phyloP scores from a whole-genome alignment of 1,140 invertebrate genomes.

The Mercenaria mercenaria region DNA sequence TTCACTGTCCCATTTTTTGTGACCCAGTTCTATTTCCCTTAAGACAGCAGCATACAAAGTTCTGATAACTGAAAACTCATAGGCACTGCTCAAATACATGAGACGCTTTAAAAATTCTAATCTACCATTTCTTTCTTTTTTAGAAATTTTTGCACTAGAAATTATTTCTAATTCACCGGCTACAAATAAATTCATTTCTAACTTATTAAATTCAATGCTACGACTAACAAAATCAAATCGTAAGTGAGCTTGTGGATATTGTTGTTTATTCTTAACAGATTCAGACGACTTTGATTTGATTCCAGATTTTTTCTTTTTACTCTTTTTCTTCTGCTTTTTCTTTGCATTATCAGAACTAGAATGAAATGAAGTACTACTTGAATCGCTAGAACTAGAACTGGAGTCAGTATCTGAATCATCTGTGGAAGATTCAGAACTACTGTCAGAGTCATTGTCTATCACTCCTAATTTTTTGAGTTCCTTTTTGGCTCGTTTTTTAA shows the following conservation, averaged over 20 bases:
- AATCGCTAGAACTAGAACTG: not conserved
- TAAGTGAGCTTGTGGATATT: not conserved
- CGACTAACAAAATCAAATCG: constrained; percentile 22
- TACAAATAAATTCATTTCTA: constrained; percentile 10
- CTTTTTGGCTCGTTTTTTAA: too few species aligned
- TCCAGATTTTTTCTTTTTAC: not conserved
- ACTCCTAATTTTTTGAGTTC: too few species aligned
- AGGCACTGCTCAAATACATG: not conserved
- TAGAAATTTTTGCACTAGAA: not conserved
- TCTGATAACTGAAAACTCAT: not conserved
- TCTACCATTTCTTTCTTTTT: not conserved
- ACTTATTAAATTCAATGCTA: constrained; percentile 3
- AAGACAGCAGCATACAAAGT: constrained; percentile 1
- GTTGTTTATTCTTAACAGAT: not conserved
- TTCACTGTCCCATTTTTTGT: not conserved
- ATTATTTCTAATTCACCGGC: constrained; percentile 1
- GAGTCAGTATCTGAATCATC: not conserved
- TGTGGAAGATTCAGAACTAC: too few species aligned
- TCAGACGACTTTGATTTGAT: not conserved
- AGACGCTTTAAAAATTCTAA: not conserved
- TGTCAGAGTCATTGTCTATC: too few species aligned
- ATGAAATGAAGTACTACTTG: too few species aligned
- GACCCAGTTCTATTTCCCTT: constrained; percentile 15
- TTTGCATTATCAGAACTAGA: too few species aligned
- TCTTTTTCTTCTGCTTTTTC: not conserved